Percentiles rank a stretch among this genome's conserved stretches.
These are phyloP conservation scores for Pinctada fucata DNA, from an alignment of 2,888 invertebrate species.

Conservation along the genomic window DNA sequence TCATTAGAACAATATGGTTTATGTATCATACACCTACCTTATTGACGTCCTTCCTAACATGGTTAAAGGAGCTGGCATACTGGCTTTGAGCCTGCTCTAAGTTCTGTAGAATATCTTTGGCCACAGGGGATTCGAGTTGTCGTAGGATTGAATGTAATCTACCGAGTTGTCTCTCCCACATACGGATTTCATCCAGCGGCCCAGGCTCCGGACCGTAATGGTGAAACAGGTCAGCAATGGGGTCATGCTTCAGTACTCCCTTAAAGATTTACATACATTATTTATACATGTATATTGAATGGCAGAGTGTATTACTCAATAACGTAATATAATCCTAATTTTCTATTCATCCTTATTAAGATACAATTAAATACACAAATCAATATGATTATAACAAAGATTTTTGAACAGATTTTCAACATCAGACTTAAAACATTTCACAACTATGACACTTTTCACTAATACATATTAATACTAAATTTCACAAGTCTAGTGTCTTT, in stretches of 20 bases:
- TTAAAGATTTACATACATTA: constrained; percentile 37
- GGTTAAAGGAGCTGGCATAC: constrained; percentile 73
- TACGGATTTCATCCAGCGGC: constrained; percentile 73
- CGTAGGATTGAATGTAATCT: constrained; percentile 72
- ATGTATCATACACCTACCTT: constrained; percentile 58
- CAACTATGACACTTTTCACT: too few relatives aligned
- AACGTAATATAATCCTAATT: too few relatives aligned
- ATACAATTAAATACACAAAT: too few relatives aligned
- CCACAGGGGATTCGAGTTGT: constrained; percentile 74
- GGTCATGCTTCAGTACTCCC: constrained; percentile 73
- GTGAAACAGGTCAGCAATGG: constrained; percentile 67
- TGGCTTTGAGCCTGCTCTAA: constrained; percentile 75
- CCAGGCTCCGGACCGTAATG: constrained; percentile 72
- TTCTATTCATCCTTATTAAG: too few relatives aligned
- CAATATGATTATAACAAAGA: too few relatives aligned
- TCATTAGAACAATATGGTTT: too few relatives aligned
- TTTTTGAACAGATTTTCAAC: too few relatives aligned
- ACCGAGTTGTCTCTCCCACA: constrained; percentile 73
- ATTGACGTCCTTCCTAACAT: constrained; percentile 72
- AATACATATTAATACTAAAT: too few relatives aligned
- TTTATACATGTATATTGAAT: background rate
- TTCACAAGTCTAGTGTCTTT: too few relatives aligned
- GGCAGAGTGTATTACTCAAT: too few relatives aligned
- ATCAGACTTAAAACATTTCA: too few relatives aligned
- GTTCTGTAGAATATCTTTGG: constrained; percentile 74